Percentiles rank a stretch among this genome's conserved stretches.
Evolutionary conservation across 2,797 vertebrate genomes (phyloP).

Genomic region (Pseudomugil gertrudae): DNA sequence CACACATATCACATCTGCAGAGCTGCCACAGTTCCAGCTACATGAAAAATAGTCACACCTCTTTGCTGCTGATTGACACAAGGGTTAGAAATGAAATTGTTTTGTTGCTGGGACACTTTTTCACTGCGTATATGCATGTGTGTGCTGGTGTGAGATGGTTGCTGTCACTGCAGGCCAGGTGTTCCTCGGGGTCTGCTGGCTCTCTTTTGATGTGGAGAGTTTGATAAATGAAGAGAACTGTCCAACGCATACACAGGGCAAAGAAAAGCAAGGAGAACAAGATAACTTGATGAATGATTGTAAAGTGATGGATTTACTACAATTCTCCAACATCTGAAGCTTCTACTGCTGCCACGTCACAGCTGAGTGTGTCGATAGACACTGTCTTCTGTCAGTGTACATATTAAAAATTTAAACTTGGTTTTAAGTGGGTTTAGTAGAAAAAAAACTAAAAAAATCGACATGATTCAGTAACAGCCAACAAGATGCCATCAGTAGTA

Average conservation of each 20-base stretch:
- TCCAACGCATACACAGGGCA: too few relatives aligned
- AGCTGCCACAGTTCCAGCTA: conserved; percentile 52
- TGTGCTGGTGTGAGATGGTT: conserved; percentile 31
- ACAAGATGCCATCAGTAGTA: neutral
- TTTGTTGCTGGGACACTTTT: conserved; percentile 58
- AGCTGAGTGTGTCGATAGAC: conserved; percentile 35
- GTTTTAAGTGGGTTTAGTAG: too few relatives aligned
- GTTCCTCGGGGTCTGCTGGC: conserved; percentile 70
- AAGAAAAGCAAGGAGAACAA: conserved; percentile 37
- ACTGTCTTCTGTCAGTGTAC: neutral
- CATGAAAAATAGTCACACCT: conserved; percentile 77
- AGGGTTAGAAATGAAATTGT: conserved; percentile 69
- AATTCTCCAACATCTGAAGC: conserved; percentile 49
- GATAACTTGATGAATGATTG: conserved; percentile 73
- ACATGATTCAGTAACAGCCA: neutral
- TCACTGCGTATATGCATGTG: conserved; percentile 26
- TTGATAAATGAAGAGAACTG: conserved; percentile 74
- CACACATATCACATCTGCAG: conserved; percentile 42
- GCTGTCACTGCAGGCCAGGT: conserved; percentile 71
- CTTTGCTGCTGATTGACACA: conserved; percentile 72
- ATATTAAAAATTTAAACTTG: conserved; percentile 1
- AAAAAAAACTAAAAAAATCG: too few relatives aligned
- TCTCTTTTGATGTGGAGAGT: conserved; percentile 73
- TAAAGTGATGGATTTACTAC: conserved; percentile 73
- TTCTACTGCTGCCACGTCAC: conserved; percentile 39